Evolutionary conservation across 2,888 invertebrate genomes (phyloP).

Genomic region (Lasius fuliginosus): DNA sequence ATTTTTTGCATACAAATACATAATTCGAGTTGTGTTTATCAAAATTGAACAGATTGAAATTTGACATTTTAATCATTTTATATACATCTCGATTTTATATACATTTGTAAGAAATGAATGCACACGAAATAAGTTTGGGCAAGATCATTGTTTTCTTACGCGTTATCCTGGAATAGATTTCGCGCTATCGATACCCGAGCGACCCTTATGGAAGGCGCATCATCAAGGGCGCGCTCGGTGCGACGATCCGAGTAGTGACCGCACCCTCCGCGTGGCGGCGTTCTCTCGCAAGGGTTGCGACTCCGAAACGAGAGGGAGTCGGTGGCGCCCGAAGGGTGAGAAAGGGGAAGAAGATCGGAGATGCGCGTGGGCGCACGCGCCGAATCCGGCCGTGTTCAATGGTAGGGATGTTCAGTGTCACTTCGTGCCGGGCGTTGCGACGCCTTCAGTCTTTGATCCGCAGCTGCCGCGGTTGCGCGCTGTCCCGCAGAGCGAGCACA

Average conservation of each 20-base stretch:
- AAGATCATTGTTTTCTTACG: neutral
- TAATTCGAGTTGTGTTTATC: neutral
- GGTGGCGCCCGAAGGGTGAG: slow-evolving; percentile 32
- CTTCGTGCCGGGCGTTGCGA: slow-evolving; percentile 84
- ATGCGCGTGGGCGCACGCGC: slow-evolving; percentile 73
- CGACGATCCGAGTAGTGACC: slow-evolving; percentile 65
- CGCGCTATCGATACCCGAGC: slow-evolving; percentile 59
- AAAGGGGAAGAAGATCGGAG: slow-evolving; percentile 32
- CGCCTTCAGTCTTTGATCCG: slow-evolving; percentile 83
- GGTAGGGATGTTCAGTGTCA: slow-evolving; percentile 82
- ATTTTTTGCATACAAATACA: neutral
- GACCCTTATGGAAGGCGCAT: slow-evolving; percentile 56
- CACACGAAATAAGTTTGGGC: neutral
- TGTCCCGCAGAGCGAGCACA: slow-evolving; percentile 12
- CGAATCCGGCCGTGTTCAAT: slow-evolving; percentile 48
- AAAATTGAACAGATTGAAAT: neutral
- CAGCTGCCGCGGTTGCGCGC: slow-evolving; percentile 76
- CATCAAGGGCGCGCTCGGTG: slow-evolving; percentile 27
- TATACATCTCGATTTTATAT: neutral
- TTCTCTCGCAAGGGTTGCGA: slow-evolving; percentile 71
- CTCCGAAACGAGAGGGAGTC: slow-evolving; percentile 46
- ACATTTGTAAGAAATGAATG: neutral
- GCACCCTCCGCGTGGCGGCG: slow-evolving; percentile 77
- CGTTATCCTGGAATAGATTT: slow-evolving; percentile 37
- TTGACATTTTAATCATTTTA: neutral